Evolutionary conservation across 2,797 vertebrate genomes (phyloP).

Genomic region (Brotogeris chrysoptera): DNA sequence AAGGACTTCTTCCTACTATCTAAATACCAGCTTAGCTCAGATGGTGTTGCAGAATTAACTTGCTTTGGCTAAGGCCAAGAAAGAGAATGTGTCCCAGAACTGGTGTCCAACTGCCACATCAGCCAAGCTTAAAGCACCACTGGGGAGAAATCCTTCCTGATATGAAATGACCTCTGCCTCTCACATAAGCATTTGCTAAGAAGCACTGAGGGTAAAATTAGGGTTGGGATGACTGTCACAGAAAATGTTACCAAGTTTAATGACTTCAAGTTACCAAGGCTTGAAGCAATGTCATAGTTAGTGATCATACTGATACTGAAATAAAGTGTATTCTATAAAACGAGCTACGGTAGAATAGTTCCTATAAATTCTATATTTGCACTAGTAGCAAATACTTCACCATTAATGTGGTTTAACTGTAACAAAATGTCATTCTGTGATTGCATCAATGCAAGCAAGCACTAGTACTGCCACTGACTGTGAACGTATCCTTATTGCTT

Average conservation of each 20-base stretch:
- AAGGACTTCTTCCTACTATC: neutral
- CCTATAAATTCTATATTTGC: neutral
- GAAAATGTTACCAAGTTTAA: neutral
- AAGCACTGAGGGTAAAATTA: neutral
- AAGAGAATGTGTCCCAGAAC: neutral
- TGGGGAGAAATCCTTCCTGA: neutral
- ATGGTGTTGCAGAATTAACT: neutral
- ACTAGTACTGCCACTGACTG: neutral
- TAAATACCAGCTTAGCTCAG: neutral
- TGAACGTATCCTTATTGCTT: neutral
- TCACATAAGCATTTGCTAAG: neutral
- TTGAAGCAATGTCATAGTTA: neutral
- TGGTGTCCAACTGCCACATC: neutral
- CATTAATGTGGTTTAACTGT: neutral
- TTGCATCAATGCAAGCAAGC: neutral
- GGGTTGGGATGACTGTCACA: neutral
- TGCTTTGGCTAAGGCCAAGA: neutral
- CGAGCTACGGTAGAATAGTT: neutral
- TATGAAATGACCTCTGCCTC: neutral
- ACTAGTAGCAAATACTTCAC: neutral
- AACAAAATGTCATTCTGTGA: neutral
- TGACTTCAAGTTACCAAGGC: neutral
- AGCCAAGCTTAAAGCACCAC: neutral
- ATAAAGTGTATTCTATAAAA: neutral
- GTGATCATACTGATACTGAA: neutral